Conservation (phyloP, 2,797 vertebrate genomes). For the Chaenodraco wilsoni region DNA sequence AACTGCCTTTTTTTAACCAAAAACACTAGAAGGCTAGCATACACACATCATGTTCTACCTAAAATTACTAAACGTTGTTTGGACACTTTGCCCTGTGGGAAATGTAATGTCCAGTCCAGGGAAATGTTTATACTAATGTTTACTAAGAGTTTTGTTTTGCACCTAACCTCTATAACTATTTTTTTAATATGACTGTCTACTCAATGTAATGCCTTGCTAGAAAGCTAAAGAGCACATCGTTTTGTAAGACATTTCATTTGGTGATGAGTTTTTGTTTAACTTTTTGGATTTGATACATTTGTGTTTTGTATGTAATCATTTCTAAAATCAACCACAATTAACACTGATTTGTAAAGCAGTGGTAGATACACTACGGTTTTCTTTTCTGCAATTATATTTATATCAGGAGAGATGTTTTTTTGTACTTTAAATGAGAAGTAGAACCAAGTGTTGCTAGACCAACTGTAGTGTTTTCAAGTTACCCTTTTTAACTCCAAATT, state of each 20-base stretch:
- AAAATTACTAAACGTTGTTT: constrained; percentile 19
- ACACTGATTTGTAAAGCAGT: constrained; percentile 6
- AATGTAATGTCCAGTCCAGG: not conserved
- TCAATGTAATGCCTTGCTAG: constrained; percentile 8
- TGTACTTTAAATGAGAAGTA: constrained; percentile 1
- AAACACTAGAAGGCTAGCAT: constrained; percentile 11
- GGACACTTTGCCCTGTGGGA: constrained; percentile 17
- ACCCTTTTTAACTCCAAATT: not conserved
- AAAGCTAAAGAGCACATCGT: constrained; percentile 8
- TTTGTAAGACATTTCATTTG: constrained; percentile 10
- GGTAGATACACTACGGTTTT: not conserved
- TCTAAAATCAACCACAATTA: constrained; percentile 20
- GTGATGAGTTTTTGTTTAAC: constrained; percentile 9
- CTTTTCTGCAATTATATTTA: constrained; percentile 11
- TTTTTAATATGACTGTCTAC: constrained; percentile 3
- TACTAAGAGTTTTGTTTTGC: constrained; percentile 7
- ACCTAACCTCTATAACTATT: constrained; percentile 16
- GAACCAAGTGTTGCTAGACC: constrained; percentile 20
- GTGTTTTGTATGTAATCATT: constrained; percentile 8
- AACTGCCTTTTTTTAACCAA: constrained; percentile 3
- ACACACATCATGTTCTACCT: constrained; percentile 11
- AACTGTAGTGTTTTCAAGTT: constrained; percentile 4
- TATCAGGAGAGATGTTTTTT: constrained; percentile 1
- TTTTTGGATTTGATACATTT: constrained; percentile 24
- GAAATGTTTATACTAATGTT: not conserved